These are phyloP conservation scores for Sebastes schlegelii DNA, from an alignment of 2,113 vertebrate genomes.

Conservation along the genomic window DNA sequence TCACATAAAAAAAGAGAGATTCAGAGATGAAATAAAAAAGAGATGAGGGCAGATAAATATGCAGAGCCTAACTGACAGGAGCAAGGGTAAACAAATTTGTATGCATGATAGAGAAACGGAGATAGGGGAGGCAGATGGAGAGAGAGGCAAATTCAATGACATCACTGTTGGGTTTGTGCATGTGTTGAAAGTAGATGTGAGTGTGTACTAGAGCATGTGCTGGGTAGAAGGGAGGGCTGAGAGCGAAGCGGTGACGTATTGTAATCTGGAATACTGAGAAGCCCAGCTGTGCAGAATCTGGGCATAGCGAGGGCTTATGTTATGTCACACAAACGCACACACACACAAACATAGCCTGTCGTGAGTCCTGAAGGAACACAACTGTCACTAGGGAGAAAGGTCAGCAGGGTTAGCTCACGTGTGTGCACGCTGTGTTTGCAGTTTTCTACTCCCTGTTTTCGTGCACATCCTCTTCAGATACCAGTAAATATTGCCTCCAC, in stretches of 20 bases:
- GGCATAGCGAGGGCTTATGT: conserved; percentile 77
- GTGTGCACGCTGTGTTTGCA: conserved; percentile 17
- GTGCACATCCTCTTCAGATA: conserved; percentile 29
- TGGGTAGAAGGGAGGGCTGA: conserved; percentile 50
- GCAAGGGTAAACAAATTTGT: conserved; percentile 60
- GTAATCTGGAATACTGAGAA: conserved; percentile 85
- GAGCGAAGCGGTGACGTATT: conserved; percentile 78
- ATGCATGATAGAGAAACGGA: conserved; percentile 55
- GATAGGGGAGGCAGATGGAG: conserved; percentile 63
- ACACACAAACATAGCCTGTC: conserved; percentile 41
- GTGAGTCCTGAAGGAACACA: conserved; percentile 68
- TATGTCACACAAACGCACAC: conserved; percentile 72
- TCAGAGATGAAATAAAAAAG: conserved; percentile 32
- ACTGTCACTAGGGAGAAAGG: conserved; percentile 63
- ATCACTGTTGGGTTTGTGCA: conserved; percentile 74
- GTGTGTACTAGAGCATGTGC: conserved; percentile 67
- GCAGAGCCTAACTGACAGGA: conserved; percentile 60
- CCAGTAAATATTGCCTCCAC: conserved; percentile 32
- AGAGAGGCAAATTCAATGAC: conserved; percentile 65
- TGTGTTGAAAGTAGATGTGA: conserved; percentile 72
- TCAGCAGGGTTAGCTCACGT: conserved; percentile 49
- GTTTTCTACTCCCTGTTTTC: conserved; percentile 14
- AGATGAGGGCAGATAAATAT: conserved; percentile 57
- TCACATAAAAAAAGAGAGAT: neutral
- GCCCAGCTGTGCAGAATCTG: conserved; percentile 83